Base-by-base conservation (phyloP, 1,140 invertebrate species). In the Xylocopa sonorina region DNA sequence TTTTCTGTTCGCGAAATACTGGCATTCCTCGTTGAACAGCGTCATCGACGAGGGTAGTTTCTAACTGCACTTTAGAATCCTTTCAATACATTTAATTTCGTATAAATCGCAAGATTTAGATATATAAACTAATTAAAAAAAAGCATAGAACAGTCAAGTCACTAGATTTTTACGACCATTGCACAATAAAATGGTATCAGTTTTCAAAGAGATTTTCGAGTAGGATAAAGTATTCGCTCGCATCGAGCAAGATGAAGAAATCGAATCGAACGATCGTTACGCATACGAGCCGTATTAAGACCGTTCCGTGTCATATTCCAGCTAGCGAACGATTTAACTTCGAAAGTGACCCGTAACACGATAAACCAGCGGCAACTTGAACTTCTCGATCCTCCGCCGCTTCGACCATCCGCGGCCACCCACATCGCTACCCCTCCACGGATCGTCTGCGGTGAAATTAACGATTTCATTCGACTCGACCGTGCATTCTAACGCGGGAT, bases 291-390 rank as follows among this genome's bases (percentile, higher is more conserved):
- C 21, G 3, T 21, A 67, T 75, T 27, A 66, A 67, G 67, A 66
- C 62, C 62, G 21, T 55, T n/a, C 2, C 57, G 41, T 57, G 14
- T 50, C 41, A 62, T 73, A 48, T 48, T 38, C 50, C 38, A 24
- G 2, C 50, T 48, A 32, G 21, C 55, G n/a, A 55, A 43, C 62
- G 50, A 75, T 75, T 55, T 66, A 66, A 75, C 62, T 75, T 67
- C 46, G 50, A 66, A 75, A 75, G 27, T 43, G 60, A 64, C 32
- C 41, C 50, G 62, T 53, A n/a, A n/a, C n/a, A 53, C 72, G 72
- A 53, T 64, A n/a, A 64, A 64, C 34, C 72, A 16, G 9, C 16
- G 21, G 60, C 62, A 55, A 43, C 67, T 43, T 27, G 46, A 34
- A 32, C 2, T 62, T 38, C 9, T 38, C 16, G 24, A 24, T 29